phyloP scores from a whole-genome alignment of 1,140 invertebrate species.

The Drosophila ercepeae region DNA sequence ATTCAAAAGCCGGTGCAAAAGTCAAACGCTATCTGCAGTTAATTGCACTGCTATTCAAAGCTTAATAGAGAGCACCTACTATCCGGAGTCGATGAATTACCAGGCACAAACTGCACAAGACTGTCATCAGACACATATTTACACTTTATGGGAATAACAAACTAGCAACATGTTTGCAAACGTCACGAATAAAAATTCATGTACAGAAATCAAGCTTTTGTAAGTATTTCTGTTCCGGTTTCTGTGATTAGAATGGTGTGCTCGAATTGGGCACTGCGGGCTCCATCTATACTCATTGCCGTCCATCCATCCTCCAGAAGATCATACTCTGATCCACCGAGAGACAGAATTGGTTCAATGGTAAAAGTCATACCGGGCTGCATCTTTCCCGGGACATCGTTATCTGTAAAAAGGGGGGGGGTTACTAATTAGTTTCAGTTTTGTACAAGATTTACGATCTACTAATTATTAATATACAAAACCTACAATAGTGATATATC shows the following conservation, averaged over 20 bases:
- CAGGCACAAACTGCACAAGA: constrained; percentile 38
- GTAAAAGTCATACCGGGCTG: constrained; percentile 96
- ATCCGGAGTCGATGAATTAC: neutral
- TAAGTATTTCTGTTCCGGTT: constrained; percentile 89
- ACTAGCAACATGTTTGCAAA: constrained; percentile 1
- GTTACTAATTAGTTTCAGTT: too few species aligned
- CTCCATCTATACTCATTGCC: constrained; percentile 90
- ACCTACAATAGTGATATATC: constrained; percentile 90
- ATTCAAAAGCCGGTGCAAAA: constrained; percentile 88
- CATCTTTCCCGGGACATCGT: constrained; percentile 90
- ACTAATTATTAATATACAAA: constrained; percentile 8
- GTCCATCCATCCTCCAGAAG: constrained; percentile 96
- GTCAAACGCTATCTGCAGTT: constrained; percentile 65
- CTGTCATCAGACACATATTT: constrained; percentile 15
- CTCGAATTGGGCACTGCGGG: constrained; percentile 94
- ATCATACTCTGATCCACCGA: constrained; percentile 88
- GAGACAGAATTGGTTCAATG: constrained; percentile 94
- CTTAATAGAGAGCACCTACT: constrained; percentile 10
- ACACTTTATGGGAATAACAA: constrained; percentile 38
- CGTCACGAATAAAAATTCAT: constrained; percentile 30
- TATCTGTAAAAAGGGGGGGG: constrained; percentile 85
- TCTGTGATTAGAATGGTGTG: constrained; percentile 95
- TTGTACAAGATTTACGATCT: too few species aligned
- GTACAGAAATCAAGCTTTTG: constrained; percentile 70
- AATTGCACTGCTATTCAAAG: constrained; percentile 9